Conservation (phyloP, 2,888 invertebrate genomes). For the Tholera decimalis region DNA sequence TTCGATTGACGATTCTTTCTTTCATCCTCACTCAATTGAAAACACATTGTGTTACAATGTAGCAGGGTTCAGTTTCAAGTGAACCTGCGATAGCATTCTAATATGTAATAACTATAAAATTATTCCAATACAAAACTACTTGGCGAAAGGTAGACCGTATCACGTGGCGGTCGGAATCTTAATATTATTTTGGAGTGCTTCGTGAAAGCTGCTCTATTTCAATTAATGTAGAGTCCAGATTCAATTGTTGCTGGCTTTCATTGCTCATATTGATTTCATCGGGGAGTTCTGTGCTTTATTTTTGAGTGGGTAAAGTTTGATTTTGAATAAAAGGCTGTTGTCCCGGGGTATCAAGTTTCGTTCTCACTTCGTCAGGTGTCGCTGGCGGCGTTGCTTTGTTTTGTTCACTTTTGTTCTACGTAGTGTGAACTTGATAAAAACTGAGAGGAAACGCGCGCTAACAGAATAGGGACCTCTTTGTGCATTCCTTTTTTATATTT, state of each 20-base stretch:
- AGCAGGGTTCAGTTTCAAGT: slow-evolving; percentile 65
- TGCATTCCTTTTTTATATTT: slow-evolving; percentile 67
- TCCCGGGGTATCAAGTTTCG: slow-evolving; percentile 85
- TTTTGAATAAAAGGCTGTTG: slow-evolving; percentile 61
- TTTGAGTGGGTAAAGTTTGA: slow-evolving; percentile 37
- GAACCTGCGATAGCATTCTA: slow-evolving; percentile 79
- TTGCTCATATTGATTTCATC: slow-evolving; percentile 28
- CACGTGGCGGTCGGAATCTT: slow-evolving; percentile 86
- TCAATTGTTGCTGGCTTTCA: slow-evolving; percentile 46
- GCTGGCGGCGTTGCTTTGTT: slow-evolving; percentile 87
- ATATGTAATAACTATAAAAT: slow-evolving; percentile 90
- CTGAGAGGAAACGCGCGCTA: slow-evolving; percentile 82
- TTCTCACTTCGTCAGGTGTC: slow-evolving; percentile 90
- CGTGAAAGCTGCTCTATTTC: slow-evolving; percentile 69
- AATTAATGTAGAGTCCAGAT: slow-evolving; percentile 64
- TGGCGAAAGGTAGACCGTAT: slow-evolving; percentile 88
- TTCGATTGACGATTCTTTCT: slow-evolving; percentile 52
- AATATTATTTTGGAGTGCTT: slow-evolving; percentile 72
- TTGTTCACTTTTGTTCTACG: slow-evolving; percentile 88
- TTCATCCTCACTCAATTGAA: slow-evolving; percentile 23
- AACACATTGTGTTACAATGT: slow-evolving; percentile 28
- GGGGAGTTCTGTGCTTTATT: slow-evolving; percentile 52
- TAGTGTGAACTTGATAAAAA: slow-evolving; percentile 88
- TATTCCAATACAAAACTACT: slow-evolving; percentile 89
- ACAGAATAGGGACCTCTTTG: slow-evolving; percentile 80